These are phyloP conservation scores for Macrophya annulata DNA, from an alignment of 2,888 invertebrate genomes.

Conservation along the genomic window DNA sequence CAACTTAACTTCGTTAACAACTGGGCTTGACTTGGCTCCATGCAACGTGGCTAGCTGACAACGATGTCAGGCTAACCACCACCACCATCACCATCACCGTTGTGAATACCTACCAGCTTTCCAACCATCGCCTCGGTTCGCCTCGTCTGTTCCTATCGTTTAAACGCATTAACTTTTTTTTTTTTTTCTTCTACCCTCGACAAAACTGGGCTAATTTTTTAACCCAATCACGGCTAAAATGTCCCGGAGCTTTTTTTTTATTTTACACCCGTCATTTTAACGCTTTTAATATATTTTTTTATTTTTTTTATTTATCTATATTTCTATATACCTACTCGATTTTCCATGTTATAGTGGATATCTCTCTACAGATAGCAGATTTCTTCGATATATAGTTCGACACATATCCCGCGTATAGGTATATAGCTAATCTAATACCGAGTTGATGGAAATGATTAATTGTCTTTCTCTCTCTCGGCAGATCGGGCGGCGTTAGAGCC, in stretches of 20 bases:
- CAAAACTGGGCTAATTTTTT: conserved; percentile 49
- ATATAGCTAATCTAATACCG: conserved; percentile 71
- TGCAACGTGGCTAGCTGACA: neutral
- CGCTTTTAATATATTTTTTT: conserved; percentile 3
- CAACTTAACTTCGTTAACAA: conserved; percentile 72
- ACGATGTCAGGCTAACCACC: neutral
- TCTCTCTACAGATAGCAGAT: neutral
- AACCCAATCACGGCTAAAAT: conserved; percentile 32
- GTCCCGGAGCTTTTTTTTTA: neutral
- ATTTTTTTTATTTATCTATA: no score
- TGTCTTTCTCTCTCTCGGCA: conserved; percentile 70
- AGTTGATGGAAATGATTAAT: conserved; percentile 80
- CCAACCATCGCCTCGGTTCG: neutral
- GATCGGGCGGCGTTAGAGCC: neutral
- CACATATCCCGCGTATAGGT: neutral
- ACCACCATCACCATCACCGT: neutral
- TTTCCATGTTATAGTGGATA: neutral
- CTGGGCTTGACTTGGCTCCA: neutral
- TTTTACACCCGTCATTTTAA: neutral
- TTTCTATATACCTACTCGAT: neutral
- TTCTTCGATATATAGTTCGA: neutral
- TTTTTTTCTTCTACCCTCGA: neutral
- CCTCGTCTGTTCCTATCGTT: conserved; percentile 12
- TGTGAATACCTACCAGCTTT: conserved; percentile 18
- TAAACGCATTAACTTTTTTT: conserved; percentile 11